Base-by-base conservation (phyloP, 2,888 invertebrate genomes). In the Lumbricus terrestris region DNA sequence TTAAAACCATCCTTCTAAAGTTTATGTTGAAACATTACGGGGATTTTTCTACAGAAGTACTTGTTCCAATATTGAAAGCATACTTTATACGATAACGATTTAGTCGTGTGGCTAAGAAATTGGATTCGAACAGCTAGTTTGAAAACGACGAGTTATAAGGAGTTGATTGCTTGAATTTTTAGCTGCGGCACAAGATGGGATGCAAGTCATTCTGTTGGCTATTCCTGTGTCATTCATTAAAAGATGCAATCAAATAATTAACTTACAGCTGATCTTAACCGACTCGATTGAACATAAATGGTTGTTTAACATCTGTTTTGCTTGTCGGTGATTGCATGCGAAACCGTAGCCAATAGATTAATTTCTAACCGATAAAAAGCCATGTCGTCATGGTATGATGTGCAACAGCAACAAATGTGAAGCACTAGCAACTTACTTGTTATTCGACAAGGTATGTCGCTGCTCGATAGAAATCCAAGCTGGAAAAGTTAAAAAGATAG, bases 361-460 rank as follows among this genome's bases (percentile, higher is more conserved):
- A n/a, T n/a, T n/a, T n/a, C n/a, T 40, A n/a, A n/a, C n/a, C n/a
- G n/a, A n/a, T n/a, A n/a, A n/a, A n/a, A n/a, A n/a, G n/a, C n/a
- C n/a, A n/a, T n/a, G n/a, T n/a, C n/a, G n/a, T n/a, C 40, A 18
- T 83, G 35, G 40, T 20, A 54, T 38, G 38, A 38, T 33, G 40
- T 35, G 37, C 20, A 42, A n/a, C 34, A 47, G 23, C 23, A 8
- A 16, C 0, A 69, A 69, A 89, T 23, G 11, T n/a, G 35, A 37
- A 6, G n/a, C n/a, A n/a, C n/a, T n/a, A n/a, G n/a, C n/a, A 37
- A 37, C 23, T 82, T 69, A 83, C 82, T 18, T 11, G 29, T 34
- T 37, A 83, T 40, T 35, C 89, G 34, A 82, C 89, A 89, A 29
- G 34, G 40, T 40, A 89, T 35, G 20, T 82, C 89, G 38, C 35